Evolutionary conservation across 53 echinoderm and acorn worm genomes (phyloP).

Genomic region (Crossaster papposus): DNA sequence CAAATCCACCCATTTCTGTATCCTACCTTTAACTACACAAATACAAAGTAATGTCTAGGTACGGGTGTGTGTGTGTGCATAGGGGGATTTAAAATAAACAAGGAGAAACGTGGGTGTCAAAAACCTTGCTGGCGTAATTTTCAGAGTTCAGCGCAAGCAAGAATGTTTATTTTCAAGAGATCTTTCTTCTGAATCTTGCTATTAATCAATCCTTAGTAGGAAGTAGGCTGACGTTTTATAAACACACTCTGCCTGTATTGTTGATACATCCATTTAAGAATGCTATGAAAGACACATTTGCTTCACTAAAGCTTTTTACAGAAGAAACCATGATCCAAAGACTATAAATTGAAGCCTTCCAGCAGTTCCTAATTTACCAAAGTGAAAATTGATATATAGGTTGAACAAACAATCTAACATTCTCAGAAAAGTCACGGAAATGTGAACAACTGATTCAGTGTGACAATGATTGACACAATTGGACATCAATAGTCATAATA

Average conservation of each 20-base stretch:
- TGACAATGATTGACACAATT: too few relatives aligned
- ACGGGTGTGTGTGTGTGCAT: background rate
- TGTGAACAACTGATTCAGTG: too few relatives aligned
- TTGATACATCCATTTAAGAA: background rate
- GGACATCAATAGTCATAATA: too few relatives aligned
- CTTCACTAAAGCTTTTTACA: background rate
- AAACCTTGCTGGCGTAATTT: background rate
- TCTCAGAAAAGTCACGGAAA: too few relatives aligned
- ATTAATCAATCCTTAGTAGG: slow-evolving; percentile 9
- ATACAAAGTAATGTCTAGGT: too few relatives aligned
- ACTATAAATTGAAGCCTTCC: too few relatives aligned
- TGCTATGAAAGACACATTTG: background rate
- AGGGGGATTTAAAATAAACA: background rate
- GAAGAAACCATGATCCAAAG: background rate
- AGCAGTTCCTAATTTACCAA: background rate
- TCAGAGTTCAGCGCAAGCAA: background rate
- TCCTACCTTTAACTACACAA: too few relatives aligned
- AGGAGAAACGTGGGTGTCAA: background rate
- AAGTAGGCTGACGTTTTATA: background rate
- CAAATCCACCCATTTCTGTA: too few relatives aligned
- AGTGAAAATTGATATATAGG: too few relatives aligned
- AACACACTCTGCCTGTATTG: slow-evolving; percentile 2
- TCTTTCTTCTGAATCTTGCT: background rate
- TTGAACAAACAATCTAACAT: too few relatives aligned
- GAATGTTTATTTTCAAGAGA: slow-evolving; percentile 11